phyloP scores from a whole-genome alignment of 1,140 invertebrate species.

The Musca vetustissima region DNA sequence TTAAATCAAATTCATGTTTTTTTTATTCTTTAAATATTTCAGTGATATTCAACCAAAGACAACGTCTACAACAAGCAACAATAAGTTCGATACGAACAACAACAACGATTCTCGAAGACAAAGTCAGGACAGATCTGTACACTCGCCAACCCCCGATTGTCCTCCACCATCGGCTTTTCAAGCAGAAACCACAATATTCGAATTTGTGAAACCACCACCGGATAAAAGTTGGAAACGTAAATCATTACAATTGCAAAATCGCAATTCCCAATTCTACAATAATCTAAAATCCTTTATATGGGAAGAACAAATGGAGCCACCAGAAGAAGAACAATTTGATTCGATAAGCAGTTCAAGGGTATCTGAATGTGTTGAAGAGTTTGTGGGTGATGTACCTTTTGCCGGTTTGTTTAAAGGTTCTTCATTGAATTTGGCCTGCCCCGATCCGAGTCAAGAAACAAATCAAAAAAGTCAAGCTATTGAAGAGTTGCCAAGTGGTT shows the following conservation, averaged over 20 bases:
- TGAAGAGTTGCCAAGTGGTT: slow-evolving; percentile 25
- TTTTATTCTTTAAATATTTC: too few relatives aligned
- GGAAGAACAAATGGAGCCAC: slow-evolving; percentile 59
- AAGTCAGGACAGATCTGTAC: slow-evolving; percentile 64
- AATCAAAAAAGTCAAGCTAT: slow-evolving; percentile 35
- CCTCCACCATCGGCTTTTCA: slow-evolving; percentile 87
- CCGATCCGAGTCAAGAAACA: not conserved
- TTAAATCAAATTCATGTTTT: too few relatives aligned
- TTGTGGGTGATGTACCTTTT: slow-evolving; percentile 80
- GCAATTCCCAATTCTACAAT: slow-evolving; percentile 22
- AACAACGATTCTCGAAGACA: slow-evolving; percentile 11
- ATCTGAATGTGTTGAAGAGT: slow-evolving; percentile 82
- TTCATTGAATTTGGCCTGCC: slow-evolving; percentile 37
- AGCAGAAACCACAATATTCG: slow-evolving; percentile 85
- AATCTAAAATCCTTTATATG: slow-evolving; percentile 21
- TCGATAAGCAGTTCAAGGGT: slow-evolving; percentile 68
- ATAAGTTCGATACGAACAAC: slow-evolving; percentile 6
- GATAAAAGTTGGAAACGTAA: not conserved
- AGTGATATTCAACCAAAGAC: slow-evolving; percentile 1
- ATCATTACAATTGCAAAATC: slow-evolving; percentile 15
- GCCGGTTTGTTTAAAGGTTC: slow-evolving; percentile 59
- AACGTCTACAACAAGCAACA: not conserved
- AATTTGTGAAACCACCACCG: slow-evolving; percentile 81
- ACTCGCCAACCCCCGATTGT: slow-evolving; percentile 91
- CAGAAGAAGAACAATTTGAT: slow-evolving; percentile 51